Base-by-base conservation (phyloP, 2,888 invertebrate species). In the Busseola fusca region DNA sequence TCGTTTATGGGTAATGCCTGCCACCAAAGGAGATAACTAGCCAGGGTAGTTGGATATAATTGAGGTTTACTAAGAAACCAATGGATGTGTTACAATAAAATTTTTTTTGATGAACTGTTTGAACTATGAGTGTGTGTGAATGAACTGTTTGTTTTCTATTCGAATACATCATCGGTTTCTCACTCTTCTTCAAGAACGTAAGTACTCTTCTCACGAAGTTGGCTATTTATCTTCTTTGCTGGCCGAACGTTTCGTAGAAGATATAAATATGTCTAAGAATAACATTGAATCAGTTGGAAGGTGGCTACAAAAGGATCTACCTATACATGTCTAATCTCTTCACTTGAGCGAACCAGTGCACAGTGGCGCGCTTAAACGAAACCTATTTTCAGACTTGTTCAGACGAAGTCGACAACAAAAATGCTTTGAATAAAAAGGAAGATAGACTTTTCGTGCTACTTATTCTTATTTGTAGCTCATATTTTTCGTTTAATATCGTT, bases 251-350 rank as follows among this genome's bases (percentile, higher is more conserved):
- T 52, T 45, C 16, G 1, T 48, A 3, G 48, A 40, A 50, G 30
- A 71, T 34, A 57, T 54, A 21, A 60, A 66, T 71, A 34, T 57
- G 34, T 45, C 12, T 64, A 45, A 50, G 54, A 76, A 67, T 76
- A 62, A 27, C 34, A 64, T 56, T 50, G 72, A 66, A 57, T 69
- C 72, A 66, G 76, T 42, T 65, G 76, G 7, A 34, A 7, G 66
- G 48, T 64, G 66, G 42, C 0, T 25, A 50, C 73, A 56, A 68
- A 59, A 70, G 60, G 58, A 66, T 64, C 48, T 69, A 76, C 59
- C 34, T 69, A 72, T 18, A 60, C 52, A 25, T 14, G 58, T 56
- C 54, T 80, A 80, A 80, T 80, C 80, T 80, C 45, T 62, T 45
- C 67, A 62, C 64, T 69, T 69, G 64, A 73, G 69, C 12, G 69